phyloP scores from a whole-genome alignment of 2,113 vertebrate species.

The Delphinapterus leucas region DNA sequence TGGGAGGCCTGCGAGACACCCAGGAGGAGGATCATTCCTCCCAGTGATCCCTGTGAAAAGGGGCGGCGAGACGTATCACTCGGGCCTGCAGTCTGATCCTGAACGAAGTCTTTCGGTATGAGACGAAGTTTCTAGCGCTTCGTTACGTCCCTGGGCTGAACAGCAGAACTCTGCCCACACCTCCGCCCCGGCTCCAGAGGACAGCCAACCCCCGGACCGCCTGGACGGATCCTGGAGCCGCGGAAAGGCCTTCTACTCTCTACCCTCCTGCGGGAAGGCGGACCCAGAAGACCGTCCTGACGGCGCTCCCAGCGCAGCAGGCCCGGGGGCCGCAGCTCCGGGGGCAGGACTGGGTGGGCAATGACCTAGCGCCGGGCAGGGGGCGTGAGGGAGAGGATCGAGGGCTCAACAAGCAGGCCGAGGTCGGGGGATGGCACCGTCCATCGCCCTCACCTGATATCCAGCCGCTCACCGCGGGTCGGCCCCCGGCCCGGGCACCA shows the following conservation, averaged over 20 bases:
- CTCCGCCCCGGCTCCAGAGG: not conserved
- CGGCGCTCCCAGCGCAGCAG: not conserved
- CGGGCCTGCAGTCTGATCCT: no score
- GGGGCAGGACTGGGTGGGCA: not conserved
- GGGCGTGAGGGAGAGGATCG: not conserved
- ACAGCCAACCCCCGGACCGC: not conserved
- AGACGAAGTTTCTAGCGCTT: no score
- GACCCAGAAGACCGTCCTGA: not conserved
- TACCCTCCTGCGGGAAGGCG: not conserved
- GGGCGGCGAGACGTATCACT: not conserved
- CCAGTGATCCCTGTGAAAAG: not conserved
- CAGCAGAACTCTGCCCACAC: not conserved
- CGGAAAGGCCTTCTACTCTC: not conserved
- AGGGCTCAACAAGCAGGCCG: not conserved
- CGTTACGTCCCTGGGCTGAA: not conserved
- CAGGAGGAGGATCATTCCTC: not conserved
- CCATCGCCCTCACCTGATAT: not conserved
- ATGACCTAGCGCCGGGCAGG: not conserved
- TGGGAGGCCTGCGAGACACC: not conserved
- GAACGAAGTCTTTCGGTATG: no score
- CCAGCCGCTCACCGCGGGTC: not conserved
- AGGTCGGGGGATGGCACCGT: not conserved
- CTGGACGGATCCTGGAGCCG: not conserved
- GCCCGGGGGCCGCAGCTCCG: not conserved
- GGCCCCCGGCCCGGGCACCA: not conserved